A percentile compares a stretch with the other conserved stretches of the same genome.
Evolutionary conservation across 2,797 vertebrate species (phyloP).

Genomic region (Acestrorhynchus altus): DNA sequence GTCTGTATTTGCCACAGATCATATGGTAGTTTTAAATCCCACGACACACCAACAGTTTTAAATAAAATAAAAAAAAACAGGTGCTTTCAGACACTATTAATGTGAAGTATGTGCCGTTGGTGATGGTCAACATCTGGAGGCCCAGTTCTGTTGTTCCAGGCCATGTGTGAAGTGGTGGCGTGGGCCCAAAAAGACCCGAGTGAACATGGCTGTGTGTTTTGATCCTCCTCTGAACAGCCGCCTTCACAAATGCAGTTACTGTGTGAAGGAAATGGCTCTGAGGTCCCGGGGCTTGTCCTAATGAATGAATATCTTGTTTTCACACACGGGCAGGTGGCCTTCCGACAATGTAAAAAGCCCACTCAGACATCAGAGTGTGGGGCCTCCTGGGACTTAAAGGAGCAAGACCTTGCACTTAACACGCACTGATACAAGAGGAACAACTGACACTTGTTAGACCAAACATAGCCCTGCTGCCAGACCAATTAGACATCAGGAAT

Average conservation of each 20-base stretch:
- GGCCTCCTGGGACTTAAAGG: conserved; percentile 36
- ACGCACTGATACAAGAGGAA: conserved; percentile 52
- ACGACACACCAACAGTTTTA: not conserved
- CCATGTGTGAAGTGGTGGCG: conserved; percentile 18
- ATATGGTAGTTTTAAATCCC: not conserved
- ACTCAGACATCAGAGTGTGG: conserved; percentile 54
- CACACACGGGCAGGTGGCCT: conserved; percentile 71
- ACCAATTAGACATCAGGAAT: conserved; percentile 59
- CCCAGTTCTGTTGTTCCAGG: conserved; percentile 3
- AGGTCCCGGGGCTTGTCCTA: conserved; percentile 55
- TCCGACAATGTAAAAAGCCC: conserved; percentile 50
- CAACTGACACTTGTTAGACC: conserved; percentile 57
- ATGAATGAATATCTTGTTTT: conserved; percentile 78
- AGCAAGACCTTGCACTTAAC: conserved; percentile 56
- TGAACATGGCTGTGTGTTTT: conserved; percentile 1
- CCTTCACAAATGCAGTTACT: conserved; percentile 20
- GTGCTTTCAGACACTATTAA: conserved; percentile 22
- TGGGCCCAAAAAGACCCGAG: not conserved
- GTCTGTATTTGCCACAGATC: not conserved
- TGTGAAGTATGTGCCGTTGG: not conserved
- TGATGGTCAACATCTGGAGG: conserved; percentile 42
- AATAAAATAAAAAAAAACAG: no score
- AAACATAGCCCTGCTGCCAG: conserved; percentile 56
- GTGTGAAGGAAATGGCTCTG: conserved; percentile 35
- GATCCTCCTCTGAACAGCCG: conserved; percentile 29